Evolutionary conservation across 2,888 invertebrate species (phyloP).

Genomic region (Lasioglossum calceatum): DNA sequence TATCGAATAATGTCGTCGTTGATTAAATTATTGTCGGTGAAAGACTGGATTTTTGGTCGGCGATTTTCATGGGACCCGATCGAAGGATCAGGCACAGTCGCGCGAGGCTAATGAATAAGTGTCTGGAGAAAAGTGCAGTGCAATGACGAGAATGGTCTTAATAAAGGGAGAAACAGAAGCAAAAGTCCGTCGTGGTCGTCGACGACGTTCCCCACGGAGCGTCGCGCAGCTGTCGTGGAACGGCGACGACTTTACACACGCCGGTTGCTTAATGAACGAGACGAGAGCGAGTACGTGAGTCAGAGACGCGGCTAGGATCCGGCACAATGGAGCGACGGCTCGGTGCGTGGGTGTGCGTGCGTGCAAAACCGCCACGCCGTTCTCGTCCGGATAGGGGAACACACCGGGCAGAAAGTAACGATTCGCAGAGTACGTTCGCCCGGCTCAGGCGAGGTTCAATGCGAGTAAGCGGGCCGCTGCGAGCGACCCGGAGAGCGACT

Average conservation of each 20-base stretch:
- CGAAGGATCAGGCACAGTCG: neutral
- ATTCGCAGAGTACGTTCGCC: slow-evolving; percentile 27
- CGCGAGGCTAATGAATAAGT: slow-evolving; percentile 34
- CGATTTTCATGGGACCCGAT: neutral
- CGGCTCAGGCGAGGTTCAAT: neutral
- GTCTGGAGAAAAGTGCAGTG: slow-evolving; percentile 35
- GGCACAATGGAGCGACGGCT: slow-evolving; percentile 40
- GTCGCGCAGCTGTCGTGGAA: slow-evolving; percentile 62
- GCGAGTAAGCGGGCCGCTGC: neutral
- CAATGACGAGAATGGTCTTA: slow-evolving; percentile 60
- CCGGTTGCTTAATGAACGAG: slow-evolving; percentile 65
- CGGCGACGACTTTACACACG: slow-evolving; percentile 49
- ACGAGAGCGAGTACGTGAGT: slow-evolving; percentile 63
- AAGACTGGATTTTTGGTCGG: no score
- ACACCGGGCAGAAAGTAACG: slow-evolving; percentile 42
- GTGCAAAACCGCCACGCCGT: neutral
- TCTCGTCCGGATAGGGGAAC: slow-evolving; percentile 1
- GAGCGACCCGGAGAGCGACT: neutral
- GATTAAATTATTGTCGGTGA: no score
- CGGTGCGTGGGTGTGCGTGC: slow-evolving; percentile 33
- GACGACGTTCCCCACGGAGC: neutral
- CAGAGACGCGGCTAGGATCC: neutral
- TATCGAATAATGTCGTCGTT: no score
- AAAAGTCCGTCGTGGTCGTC: neutral
- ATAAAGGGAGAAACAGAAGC: slow-evolving; percentile 37